Base-by-base conservation (phyloP, 2,888 invertebrate genomes). In the Eupithecia centaureata region DNA sequence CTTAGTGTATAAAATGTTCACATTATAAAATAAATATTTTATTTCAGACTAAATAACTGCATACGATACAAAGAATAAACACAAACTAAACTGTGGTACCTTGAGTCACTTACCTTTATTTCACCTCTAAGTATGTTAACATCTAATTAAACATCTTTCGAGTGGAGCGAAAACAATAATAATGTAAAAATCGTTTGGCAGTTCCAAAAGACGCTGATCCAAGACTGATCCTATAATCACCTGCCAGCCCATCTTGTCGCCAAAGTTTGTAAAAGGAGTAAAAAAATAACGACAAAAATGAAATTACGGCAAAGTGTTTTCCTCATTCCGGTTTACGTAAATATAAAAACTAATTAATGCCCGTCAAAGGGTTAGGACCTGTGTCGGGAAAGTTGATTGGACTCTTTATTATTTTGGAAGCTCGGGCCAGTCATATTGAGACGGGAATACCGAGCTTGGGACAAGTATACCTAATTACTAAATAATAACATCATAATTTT, bases 331-430 rank as follows among this genome's bases (percentile, higher is more conserved):
- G 61, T 61, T n/a, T n/a, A n/a, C n/a, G 66, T 69, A 73, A 73
- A 75, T 73, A 82, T n/a, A 84, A 86, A 88, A 86, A 79, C 82
- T 85, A 88, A 90, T 89, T 89, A 89, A 86, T 82, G 82, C 73
- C 74, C 73, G 74, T 87, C 86, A 89, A 89, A 88, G 86, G 81
- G 77, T 81, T n/a, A 76, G 73, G 75, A 75, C 79, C 79, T 77
- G 67, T 66, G 77, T 77, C 79, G 74, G 72, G 73, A 77, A 82
- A 82, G 72, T 84, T 86, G 85, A 88, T 87, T 82, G 86, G 82
- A 79, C 74, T 82, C 79, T 84, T 82, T 80, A 81, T 82, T 80
- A 81, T 82, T 82, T 84, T 79, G 73, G 75, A 57, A 22, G 71
- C 73, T 64, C 71, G 56, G 56, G 62, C 38, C 35, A 22, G 42